Percentiles rank a stretch among this genome's conserved stretches.
Evolutionary conservation across 2,113 vertebrate species (phyloP).

Genomic region (Heterotilapia buettikoferi): DNA sequence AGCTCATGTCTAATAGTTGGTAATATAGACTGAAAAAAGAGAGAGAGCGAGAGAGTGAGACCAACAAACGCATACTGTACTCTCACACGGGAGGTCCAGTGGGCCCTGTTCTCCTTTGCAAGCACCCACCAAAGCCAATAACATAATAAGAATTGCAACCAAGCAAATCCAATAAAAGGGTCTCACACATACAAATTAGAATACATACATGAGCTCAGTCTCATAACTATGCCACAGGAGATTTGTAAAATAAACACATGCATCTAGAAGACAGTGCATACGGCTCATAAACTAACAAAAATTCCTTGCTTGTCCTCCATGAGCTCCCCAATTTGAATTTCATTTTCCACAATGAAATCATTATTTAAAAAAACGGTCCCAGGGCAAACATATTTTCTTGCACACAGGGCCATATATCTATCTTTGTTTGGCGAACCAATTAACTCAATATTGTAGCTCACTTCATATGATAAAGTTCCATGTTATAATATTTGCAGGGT

Average conservation of each 20-base stretch:
- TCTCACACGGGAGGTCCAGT: neutral
- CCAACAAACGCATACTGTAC: neutral
- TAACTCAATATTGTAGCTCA: constrained; percentile 32
- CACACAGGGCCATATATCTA: constrained; percentile 38
- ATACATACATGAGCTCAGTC: constrained; percentile 35
- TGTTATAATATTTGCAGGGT: constrained; percentile 22
- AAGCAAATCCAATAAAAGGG: constrained; percentile 48
- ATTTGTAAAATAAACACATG: constrained; percentile 21
- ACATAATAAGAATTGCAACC: constrained; percentile 37
- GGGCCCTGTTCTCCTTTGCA: neutral
- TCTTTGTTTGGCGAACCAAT: constrained; percentile 44
- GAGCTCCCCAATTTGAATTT: constrained; percentile 51
- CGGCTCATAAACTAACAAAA: constrained; percentile 37
- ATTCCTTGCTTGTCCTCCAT: constrained; percentile 17
- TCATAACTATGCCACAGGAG: constrained; percentile 44
- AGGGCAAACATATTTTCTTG: constrained; percentile 17
- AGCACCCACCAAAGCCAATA: constrained; percentile 25
- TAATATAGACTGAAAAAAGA: neutral
- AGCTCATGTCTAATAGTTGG: constrained; percentile 8
- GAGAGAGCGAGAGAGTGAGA: neutral
- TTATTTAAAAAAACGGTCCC: constrained; percentile 43
- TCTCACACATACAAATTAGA: constrained; percentile 38
- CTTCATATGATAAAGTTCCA: neutral
- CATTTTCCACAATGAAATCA: constrained; percentile 56
- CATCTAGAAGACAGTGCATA: constrained; percentile 3